phyloP scores from a whole-genome alignment of 2,888 invertebrate genomes.

The Antheraea assamensis region DNA sequence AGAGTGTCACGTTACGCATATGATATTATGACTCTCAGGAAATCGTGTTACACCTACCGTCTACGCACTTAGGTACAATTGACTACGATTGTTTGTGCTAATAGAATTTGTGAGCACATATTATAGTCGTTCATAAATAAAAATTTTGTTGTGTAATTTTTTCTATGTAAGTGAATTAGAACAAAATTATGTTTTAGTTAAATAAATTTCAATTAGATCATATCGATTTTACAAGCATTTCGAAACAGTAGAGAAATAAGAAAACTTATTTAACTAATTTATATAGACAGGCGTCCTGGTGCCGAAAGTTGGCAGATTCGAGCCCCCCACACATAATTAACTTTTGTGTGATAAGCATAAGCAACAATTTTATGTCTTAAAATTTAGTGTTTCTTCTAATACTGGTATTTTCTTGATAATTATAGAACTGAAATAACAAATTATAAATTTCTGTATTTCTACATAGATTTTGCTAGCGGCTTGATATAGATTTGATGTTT shows the following conservation, averaged over 20 bases:
- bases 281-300: not conserved
- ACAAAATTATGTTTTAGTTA: not conserved
- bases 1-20: not conserved
- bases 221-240: not conserved
- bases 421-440: too few relatives aligned
- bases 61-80: not conserved
- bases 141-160: not conserved
- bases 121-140: not conserved
- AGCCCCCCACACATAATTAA: too few relatives aligned
- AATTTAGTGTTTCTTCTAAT: too few relatives aligned
- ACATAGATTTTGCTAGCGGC: too few relatives aligned
- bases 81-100: not conserved
- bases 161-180: not conserved
- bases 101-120: not conserved
- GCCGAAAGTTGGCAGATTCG: too few relatives aligned
- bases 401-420: too few relatives aligned
- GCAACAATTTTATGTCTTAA: too few relatives aligned
- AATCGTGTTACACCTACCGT: slow-evolving; percentile 18
- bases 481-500: too few relatives aligned
- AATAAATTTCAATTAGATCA: not conserved
- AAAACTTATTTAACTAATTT: not conserved
- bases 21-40: slow-evolving; percentile 20
- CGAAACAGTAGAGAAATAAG: not conserved
- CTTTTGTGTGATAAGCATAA: too few relatives aligned
- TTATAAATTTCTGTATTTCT: too few relatives aligned